A percentile compares a stretch with the other conserved stretches of the same genome.
Evolutionary conservation across 2,797 vertebrate genomes (phyloP).

Genomic region (Acrocephalus scirpaceus): DNA sequence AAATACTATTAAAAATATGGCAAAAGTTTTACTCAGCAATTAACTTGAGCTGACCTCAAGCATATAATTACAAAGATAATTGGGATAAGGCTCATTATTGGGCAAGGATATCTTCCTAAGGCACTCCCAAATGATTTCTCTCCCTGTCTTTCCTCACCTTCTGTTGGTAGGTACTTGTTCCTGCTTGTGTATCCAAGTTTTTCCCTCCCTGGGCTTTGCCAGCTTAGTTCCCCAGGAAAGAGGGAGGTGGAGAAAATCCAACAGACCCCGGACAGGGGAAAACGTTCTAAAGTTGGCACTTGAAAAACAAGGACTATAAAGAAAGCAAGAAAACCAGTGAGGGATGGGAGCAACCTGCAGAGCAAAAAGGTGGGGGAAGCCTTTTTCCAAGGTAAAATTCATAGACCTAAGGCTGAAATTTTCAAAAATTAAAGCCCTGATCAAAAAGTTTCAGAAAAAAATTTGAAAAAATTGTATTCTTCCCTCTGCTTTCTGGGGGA

Average conservation of each 20-base stretch:
- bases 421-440: not conserved
- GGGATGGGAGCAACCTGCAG: not conserved
- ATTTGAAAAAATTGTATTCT: not conserved
- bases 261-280: not conserved
- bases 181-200: not conserved
- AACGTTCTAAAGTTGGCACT: not conserved
- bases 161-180: not conserved
- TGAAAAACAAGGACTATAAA: not conserved
- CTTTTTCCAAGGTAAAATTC: not conserved
- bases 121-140: not conserved
- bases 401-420: not conserved
- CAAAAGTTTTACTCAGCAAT: not conserved
- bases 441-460: not conserved
- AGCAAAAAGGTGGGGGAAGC: not conserved
- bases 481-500: not conserved
- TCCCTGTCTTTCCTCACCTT: not conserved
- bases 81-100: not conserved
- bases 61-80: not conserved
- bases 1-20: not conserved
- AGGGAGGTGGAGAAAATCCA: not conserved
- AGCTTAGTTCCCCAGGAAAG: not conserved
- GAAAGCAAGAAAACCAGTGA: not conserved
- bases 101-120: not conserved
- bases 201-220: not conserved
- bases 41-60: not conserved